phyloP scores from a whole-genome alignment of 2,113 vertebrate genomes.

The Anarhynchus alexandrinus region DNA sequence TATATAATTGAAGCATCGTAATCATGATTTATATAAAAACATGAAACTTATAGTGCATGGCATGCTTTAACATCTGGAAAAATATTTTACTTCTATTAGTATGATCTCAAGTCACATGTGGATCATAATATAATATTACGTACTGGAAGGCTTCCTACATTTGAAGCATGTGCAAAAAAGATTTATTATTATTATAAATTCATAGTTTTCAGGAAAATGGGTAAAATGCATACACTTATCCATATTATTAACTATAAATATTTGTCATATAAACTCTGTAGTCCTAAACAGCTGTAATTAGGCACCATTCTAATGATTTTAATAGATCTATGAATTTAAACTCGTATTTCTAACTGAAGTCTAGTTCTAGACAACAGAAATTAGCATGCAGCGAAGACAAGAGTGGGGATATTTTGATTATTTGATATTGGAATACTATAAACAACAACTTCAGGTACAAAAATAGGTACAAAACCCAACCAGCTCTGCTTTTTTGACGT shows the following conservation, averaged over 20 bases:
- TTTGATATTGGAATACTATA: not conserved
- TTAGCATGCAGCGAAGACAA: not conserved
- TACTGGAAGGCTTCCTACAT: not conserved
- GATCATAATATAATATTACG: not conserved
- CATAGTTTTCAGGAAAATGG: not conserved
- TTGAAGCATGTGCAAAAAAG: not conserved
- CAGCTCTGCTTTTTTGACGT: not conserved
- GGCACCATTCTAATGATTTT: not conserved
- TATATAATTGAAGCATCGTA: not conserved
- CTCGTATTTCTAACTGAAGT: not conserved
- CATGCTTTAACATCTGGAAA: conserved; percentile 11
- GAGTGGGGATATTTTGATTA: not conserved
- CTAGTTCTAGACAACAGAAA: not conserved
- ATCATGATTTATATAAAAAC: not conserved
- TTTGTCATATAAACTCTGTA: not conserved
- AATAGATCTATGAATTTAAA: not conserved
- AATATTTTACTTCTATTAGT: not conserved
- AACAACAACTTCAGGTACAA: not conserved
- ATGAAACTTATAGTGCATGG: not conserved
- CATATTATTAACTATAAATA: not conserved
- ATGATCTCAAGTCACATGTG: not conserved
- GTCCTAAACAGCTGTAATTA: not conserved
- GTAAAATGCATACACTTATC: not conserved
- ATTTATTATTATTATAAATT: not conserved
- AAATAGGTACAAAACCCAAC: not conserved